Conservation (phyloP, 2,888 invertebrate genomes). For the Rhaphigaster nebulosa region DNA sequence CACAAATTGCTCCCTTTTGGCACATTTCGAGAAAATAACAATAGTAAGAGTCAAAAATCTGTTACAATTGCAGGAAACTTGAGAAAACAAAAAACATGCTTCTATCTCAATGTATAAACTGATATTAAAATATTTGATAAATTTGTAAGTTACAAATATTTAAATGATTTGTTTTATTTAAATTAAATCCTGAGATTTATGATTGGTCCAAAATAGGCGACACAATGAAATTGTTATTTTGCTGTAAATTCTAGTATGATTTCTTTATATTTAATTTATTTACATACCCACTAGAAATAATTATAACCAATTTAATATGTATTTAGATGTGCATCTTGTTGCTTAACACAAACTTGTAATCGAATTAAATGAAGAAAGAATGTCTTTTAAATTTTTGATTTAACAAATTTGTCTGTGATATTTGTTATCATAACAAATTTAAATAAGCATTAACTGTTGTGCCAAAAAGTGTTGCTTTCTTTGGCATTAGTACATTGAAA, state of each 20-base stretch:
- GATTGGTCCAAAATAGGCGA: not conserved
- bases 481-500: not conserved
- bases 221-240: no score
- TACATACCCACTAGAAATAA: not conserved
- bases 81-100: no score
- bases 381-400: not conserved
- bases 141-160: no score
- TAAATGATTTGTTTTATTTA: not conserved
- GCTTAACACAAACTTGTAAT: not conserved
- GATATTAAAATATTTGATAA: no score
- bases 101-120: no score
- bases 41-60: no score
- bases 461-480: not conserved
- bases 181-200: not conserved
- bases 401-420: slow-evolving; percentile 5
- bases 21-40: no score
- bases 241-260: not conserved
- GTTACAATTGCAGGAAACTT: no score
- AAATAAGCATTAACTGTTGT: not conserved
- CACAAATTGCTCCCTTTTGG: no score
- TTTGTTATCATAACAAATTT: not conserved
- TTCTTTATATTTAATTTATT: not conserved
- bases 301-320: not conserved
- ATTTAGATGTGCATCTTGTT: not conserved
- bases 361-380: not conserved